Conservation (phyloP, 2,888 invertebrate species). For the Cheilosia vernalis region DNA sequence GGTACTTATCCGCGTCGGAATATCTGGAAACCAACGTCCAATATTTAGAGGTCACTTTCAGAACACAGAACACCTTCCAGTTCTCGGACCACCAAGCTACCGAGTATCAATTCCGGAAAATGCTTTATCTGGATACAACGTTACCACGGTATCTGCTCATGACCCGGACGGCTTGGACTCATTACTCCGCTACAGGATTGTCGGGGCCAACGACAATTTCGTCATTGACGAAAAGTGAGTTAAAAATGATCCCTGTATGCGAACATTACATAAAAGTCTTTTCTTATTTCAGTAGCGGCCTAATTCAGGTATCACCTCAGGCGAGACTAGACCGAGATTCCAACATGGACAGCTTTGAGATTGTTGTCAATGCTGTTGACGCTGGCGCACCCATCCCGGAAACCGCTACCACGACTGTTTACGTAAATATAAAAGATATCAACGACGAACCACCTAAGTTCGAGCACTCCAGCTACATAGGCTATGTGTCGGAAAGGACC, state of each 20-base stretch:
- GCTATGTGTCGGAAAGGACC: constrained; percentile 89
- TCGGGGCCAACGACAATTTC: constrained; percentile 91
- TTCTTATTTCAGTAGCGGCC: constrained; percentile 85
- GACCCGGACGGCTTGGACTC: constrained; percentile 91
- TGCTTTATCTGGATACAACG: constrained; percentile 87
- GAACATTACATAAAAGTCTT: neutral
- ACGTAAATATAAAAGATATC: constrained; percentile 89
- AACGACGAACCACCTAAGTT: constrained; percentile 93
- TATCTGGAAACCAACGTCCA: constrained; percentile 91
- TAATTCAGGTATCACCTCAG: constrained; percentile 89
- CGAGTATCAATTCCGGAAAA: constrained; percentile 89
- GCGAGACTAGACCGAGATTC: constrained; percentile 89
- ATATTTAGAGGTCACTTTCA: constrained; percentile 90
- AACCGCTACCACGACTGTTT: constrained; percentile 90
- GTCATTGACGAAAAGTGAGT: constrained; percentile 88
- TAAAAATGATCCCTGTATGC: neutral
- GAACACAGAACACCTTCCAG: constrained; percentile 84
- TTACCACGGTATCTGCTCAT: constrained; percentile 89
- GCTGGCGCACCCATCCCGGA: constrained; percentile 89
- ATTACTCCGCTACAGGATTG: constrained; percentile 88
- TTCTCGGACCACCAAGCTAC: constrained; percentile 88
- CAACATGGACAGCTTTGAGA: constrained; percentile 88
- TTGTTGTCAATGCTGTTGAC: constrained; percentile 90
- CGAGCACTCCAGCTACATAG: constrained; percentile 86
- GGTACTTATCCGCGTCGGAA: constrained; percentile 89